These are phyloP conservation scores for Cordylochernes scorpioides DNA, from an alignment of 2,888 invertebrate genomes.

Conservation along the genomic window DNA sequence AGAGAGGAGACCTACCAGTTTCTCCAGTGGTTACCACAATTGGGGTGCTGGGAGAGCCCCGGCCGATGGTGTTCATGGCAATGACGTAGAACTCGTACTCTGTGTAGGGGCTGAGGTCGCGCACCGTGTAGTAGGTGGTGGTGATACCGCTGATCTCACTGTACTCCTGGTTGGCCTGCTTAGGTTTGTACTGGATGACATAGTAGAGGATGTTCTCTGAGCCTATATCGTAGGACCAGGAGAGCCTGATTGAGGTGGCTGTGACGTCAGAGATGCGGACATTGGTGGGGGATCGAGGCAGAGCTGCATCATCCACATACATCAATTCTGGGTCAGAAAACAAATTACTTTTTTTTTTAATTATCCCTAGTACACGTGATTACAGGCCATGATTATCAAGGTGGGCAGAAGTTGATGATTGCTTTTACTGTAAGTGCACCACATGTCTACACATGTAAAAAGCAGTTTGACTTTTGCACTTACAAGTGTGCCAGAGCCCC, in stretches of 20 bases:
- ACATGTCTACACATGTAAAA: too few relatives aligned
- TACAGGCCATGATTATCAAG: too few relatives aligned
- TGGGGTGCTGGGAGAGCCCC: slow-evolving; percentile 63
- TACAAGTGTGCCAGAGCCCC: too few relatives aligned
- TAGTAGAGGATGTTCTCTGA: slow-evolving; percentile 67
- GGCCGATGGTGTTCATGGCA: slow-evolving; percentile 76
- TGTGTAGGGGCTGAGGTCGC: slow-evolving; percentile 55
- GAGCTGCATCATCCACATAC: slow-evolving; percentile 32
- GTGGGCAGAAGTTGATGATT: too few relatives aligned
- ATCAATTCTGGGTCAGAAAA: too few relatives aligned
- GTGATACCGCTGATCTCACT: slow-evolving; percentile 77
- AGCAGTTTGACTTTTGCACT: too few relatives aligned
- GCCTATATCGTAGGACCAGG: slow-evolving; percentile 62
- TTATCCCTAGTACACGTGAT: too few relatives aligned
- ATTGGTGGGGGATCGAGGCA: slow-evolving; percentile 73
- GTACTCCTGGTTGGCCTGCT: slow-evolving; percentile 53
- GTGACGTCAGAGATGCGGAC: slow-evolving; percentile 76
- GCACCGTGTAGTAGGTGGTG: slow-evolving; percentile 65
- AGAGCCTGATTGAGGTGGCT: slow-evolving; percentile 64
- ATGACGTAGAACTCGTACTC: slow-evolving; percentile 88
- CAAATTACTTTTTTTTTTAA: too few relatives aligned
- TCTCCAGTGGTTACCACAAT: slow-evolving; percentile 83
- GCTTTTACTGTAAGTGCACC: too few relatives aligned
- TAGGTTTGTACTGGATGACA: slow-evolving; percentile 85
- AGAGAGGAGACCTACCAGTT: slow-evolving; percentile 38